phyloP scores from a whole-genome alignment of 2,888 invertebrate genomes.

The Andrena camellia region DNA sequence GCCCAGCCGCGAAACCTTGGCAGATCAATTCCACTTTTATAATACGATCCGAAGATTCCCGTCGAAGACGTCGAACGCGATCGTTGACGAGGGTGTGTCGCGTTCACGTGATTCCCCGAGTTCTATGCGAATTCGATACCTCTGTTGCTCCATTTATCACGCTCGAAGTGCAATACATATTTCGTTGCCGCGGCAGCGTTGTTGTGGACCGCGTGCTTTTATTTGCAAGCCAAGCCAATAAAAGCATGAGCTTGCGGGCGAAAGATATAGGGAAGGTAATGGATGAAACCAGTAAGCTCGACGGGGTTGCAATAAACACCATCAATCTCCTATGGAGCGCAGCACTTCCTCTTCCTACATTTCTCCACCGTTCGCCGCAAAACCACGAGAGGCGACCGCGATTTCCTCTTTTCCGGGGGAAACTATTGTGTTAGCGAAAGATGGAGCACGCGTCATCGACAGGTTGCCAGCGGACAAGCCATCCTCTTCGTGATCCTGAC shows the following conservation, averaged over 20 bases:
- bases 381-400: conserved; percentile 9
- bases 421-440: conserved; percentile 25
- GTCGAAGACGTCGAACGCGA: background rate
- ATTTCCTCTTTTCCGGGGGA: conserved; percentile 22
- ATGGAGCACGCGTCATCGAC: conserved; percentile 36
- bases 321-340: conserved; percentile 74
- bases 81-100: background rate
- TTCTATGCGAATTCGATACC: background rate
- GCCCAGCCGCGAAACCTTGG: conserved; percentile 67
- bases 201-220: conserved; percentile 17
- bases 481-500: background rate
- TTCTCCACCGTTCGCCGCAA: conserved; percentile 16
- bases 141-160: background rate
- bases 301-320: conserved; percentile 76
- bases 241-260: conserved; percentile 35
- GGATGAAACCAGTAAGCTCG: conserved; percentile 76
- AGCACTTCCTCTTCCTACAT: conserved; percentile 66
- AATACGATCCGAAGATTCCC: background rate
- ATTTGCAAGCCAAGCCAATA: conserved; percentile 42
- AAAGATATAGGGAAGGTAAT: conserved; percentile 67
- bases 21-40: background rate
- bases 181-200: background rate
- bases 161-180: conserved; percentile 8
- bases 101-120: background rate
- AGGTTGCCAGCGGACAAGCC: conserved; percentile 9